Conservation (phyloP, 2,797 vertebrate species). For the Triplophysa yarkandensis region DNA sequence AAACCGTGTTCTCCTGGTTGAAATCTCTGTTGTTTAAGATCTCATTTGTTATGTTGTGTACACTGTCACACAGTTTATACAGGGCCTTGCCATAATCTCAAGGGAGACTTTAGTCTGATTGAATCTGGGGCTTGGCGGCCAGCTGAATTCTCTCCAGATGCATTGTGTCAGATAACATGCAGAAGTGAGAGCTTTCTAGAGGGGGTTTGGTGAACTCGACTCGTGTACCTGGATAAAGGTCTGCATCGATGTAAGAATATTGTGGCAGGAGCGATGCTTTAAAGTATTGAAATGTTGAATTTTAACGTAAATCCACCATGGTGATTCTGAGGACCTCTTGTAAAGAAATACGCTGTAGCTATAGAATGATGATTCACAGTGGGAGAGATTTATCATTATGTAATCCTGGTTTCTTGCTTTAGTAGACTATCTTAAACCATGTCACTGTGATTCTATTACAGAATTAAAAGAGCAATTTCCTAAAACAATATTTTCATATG, state of each 20-base stretch:
- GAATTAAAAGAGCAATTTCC: too few relatives aligned
- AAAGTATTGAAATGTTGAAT: constrained; percentile 72
- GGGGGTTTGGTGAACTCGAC: constrained; percentile 24
- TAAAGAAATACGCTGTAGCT: neutral
- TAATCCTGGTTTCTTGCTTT: neutral
- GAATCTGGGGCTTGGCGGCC: constrained; percentile 12
- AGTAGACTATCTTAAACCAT: too few relatives aligned
- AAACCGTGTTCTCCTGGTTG: neutral
- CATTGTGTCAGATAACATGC: constrained; percentile 24
- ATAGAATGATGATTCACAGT: neutral
- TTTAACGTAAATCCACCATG: constrained; percentile 47
- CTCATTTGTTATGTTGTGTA: neutral
- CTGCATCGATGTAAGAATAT: constrained; percentile 61
- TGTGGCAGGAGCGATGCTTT: constrained; percentile 62
- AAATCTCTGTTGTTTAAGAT: constrained; percentile 6
- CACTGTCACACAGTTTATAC: neutral
- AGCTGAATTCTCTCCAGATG: neutral
- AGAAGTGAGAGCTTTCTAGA: constrained; percentile 49
- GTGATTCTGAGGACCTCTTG: constrained; percentile 33
- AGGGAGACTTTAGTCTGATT: constrained; percentile 10
- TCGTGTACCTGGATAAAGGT: constrained; percentile 50
- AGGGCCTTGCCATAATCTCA: constrained; percentile 4
- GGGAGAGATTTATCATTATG: neutral
- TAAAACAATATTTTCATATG: too few relatives aligned
- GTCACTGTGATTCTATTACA: too few relatives aligned